Evolutionary conservation across 53 echinoderm and acorn worm genomes (phyloP).

Genomic region (Apostichopus leukothele): DNA sequence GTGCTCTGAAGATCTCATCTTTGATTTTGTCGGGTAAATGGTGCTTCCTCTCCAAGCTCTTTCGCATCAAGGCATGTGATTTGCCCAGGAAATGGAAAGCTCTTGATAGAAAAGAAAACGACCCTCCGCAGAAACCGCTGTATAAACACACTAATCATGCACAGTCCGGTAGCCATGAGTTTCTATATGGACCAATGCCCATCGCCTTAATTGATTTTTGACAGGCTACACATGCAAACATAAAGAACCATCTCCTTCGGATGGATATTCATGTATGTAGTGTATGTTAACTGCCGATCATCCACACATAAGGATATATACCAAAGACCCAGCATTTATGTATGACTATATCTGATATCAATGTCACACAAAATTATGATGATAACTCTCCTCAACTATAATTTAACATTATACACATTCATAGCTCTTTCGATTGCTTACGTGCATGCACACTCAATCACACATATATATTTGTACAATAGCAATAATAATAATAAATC

Average conservation of each 20-base stretch:
- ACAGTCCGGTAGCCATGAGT: conserved; percentile 24
- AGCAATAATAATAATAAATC: too few relatives aligned
- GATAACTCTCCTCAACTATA: too few relatives aligned
- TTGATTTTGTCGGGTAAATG: background rate
- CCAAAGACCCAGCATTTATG: too few relatives aligned
- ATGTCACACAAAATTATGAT: too few relatives aligned
- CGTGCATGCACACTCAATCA: too few relatives aligned
- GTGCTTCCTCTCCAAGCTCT: background rate
- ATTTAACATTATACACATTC: too few relatives aligned
- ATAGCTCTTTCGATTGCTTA: too few relatives aligned
- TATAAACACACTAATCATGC: conserved; percentile 19
- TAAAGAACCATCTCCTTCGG: background rate
- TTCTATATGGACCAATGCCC: conserved; percentile 25
- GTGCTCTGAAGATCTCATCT: background rate
- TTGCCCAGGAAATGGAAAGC: conserved; percentile 1
- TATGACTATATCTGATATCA: too few relatives aligned
- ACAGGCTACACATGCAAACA: conserved; percentile 15
- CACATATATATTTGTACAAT: too few relatives aligned
- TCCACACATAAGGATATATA: background rate
- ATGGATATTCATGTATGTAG: background rate
- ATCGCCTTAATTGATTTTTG: conserved; percentile 35
- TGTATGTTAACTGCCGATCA: background rate
- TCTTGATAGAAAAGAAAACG: background rate
- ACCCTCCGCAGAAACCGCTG: conserved; percentile 16
- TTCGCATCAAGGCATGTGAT: background rate